phyloP scores from a whole-genome alignment of 2,113 vertebrate genomes.

The Emberiza fucata region DNA sequence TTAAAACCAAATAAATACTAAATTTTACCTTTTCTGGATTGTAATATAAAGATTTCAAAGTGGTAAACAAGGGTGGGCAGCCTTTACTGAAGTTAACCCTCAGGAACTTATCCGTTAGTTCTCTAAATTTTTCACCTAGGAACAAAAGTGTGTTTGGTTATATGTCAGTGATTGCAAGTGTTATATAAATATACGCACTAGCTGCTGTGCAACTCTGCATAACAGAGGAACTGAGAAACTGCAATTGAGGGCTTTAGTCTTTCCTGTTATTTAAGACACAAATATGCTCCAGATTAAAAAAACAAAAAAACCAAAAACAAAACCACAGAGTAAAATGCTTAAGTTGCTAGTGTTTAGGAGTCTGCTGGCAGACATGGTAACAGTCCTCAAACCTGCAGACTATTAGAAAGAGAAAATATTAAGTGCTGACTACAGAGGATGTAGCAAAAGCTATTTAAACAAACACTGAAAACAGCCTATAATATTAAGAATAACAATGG shows the following conservation, averaged over 20 bases:
- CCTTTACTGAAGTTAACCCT: conserved; percentile 81
- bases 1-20: conserved; percentile 64
- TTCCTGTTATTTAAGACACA: background rate
- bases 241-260: background rate
- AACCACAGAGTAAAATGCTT: background rate
- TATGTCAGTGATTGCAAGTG: conserved; percentile 30
- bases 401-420: background rate
- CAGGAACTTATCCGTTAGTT: conserved; percentile 79
- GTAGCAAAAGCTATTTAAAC: background rate
- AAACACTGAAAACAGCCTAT: background rate
- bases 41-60: conserved; percentile 82
- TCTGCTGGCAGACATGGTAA: background rate
- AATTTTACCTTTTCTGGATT: conserved; percentile 81
- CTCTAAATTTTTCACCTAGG: conserved; percentile 81
- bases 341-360: background rate
- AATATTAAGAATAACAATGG: background rate
- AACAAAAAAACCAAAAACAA: background rate
- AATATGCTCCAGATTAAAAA: background rate
- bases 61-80: conserved; percentile 80
- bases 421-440: background rate
- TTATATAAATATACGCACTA: conserved; percentile 28
- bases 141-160: conserved; percentile 73
- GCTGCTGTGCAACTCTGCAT: background rate
- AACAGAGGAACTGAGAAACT: background rate
- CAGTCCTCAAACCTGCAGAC: background rate